Evolutionary conservation across 2,797 vertebrate genomes (phyloP).

Genomic region (Centroberyx gerrardi): DNA sequence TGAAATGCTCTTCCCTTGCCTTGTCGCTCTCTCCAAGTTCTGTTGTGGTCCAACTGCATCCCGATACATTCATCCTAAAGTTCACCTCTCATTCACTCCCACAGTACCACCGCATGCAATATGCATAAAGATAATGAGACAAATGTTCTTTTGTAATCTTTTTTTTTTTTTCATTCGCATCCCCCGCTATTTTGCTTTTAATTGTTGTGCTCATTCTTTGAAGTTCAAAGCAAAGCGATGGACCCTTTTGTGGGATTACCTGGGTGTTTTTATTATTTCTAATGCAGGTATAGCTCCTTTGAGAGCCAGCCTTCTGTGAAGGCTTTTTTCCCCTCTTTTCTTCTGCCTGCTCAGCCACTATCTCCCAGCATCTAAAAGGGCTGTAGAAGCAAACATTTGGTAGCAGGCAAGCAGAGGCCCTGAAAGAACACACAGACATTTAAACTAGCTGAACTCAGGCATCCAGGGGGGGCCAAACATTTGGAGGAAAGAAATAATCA

Average conservation of each 20-base stretch:
- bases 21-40: slow-evolving; percentile 16
- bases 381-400: slow-evolving; percentile 70
- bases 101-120: slow-evolving; percentile 64
- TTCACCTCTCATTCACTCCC: slow-evolving; percentile 62
- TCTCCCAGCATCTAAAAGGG: slow-evolving; percentile 71
- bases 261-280: slow-evolving; percentile 76
- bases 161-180: slow-evolving; percentile 66
- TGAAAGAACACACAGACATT: slow-evolving; percentile 69
- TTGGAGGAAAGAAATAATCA: slow-evolving; percentile 68
- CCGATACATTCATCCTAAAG: slow-evolving; percentile 32
- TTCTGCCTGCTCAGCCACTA: slow-evolving; percentile 62
- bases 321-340: slow-evolving; percentile 49
- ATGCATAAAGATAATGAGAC: slow-evolving; percentile 80
- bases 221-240: slow-evolving; percentile 86
- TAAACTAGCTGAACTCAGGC: slow-evolving; percentile 64
- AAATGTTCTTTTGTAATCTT: slow-evolving; percentile 78
- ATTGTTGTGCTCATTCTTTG: slow-evolving; percentile 85
- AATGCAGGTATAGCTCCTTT: slow-evolving; percentile 82
- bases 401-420: slow-evolving; percentile 51
- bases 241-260: slow-evolving; percentile 83
- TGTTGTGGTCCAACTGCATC: background rate
- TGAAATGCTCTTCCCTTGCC: background rate
- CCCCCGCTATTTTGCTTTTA: slow-evolving; percentile 78
- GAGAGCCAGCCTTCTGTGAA: slow-evolving; percentile 78
- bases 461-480: slow-evolving; percentile 55